A percentile compares a stretch with the other conserved stretches of the same genome.
These are phyloP conservation scores for Anastatus disparis DNA, from an alignment of 1,140 invertebrate species.

Conservation along the genomic window DNA sequence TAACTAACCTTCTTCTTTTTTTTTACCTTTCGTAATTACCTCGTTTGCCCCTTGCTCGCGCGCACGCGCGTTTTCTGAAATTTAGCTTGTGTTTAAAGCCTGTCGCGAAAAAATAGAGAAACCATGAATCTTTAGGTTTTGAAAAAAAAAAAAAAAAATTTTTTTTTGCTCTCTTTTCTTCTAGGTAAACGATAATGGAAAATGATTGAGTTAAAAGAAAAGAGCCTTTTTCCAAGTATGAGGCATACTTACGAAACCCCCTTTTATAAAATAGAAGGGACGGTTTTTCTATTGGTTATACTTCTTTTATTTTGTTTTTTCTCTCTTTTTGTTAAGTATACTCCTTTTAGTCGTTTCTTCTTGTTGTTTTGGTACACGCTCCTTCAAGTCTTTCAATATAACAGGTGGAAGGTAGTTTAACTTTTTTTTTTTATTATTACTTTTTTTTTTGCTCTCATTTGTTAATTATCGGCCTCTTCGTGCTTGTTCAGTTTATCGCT, in stretches of 20 bases:
- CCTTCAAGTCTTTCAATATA: too few relatives aligned
- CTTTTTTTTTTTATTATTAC: conserved; percentile 7
- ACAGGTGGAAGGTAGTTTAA: too few relatives aligned
- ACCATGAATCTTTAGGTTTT: too few relatives aligned
- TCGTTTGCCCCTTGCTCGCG: conserved; percentile 44
- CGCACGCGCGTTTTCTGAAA: too few relatives aligned
- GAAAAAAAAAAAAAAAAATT: background rate
- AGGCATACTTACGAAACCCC: conserved; percentile 35
- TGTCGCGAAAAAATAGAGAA: conserved; percentile 16
- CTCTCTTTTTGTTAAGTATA: conserved; percentile 10
- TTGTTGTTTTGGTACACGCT: background rate
- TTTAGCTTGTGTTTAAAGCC: background rate
- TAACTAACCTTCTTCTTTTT: conserved; percentile 21
- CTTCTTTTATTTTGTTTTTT: conserved; percentile 33
- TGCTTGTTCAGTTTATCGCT: too few relatives aligned
- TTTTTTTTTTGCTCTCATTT: conserved; percentile 41
- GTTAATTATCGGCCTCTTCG: conserved; percentile 28
- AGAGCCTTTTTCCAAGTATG: conserved; percentile 39
- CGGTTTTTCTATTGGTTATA: too few relatives aligned
- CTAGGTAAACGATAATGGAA: conserved; percentile 13
- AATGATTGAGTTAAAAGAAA: too few relatives aligned
- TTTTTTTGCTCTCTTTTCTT: too few relatives aligned
- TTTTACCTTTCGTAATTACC: conserved; percentile 54
- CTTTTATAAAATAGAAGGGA: too few relatives aligned
- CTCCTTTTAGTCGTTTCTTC: background rate